Percentiles rank a stretch among this genome's conserved stretches.
Evolutionary conservation across 2,113 vertebrate species (phyloP).

Genomic region (Oncorhynchus masou): DNA sequence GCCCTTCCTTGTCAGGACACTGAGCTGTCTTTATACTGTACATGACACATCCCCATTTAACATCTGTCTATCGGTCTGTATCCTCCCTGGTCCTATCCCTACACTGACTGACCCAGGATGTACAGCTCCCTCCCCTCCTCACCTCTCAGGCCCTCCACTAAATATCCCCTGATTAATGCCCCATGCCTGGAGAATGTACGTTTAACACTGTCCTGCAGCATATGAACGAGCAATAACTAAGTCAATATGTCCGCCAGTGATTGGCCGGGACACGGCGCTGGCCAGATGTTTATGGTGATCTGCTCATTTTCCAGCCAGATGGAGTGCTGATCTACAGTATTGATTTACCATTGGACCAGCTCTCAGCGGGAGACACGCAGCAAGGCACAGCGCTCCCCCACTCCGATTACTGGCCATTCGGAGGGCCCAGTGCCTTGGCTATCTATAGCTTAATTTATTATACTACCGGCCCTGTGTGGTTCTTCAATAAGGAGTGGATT

Average conservation of each 20-base stretch:
- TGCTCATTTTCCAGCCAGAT: constrained; percentile 76
- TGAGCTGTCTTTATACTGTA: neutral
- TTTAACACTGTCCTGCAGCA: constrained; percentile 78
- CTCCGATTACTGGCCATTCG: too few species aligned
- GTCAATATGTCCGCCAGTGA: constrained; percentile 73
- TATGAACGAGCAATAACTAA: constrained; percentile 80
- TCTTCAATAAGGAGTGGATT: too few species aligned
- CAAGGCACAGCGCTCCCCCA: too few species aligned
- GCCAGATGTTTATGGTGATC: constrained; percentile 74
- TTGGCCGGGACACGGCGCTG: constrained; percentile 40
- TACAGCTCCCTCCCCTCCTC: constrained; percentile 15
- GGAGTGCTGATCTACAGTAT: constrained; percentile 78
- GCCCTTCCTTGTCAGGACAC: neutral
- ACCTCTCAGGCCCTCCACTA: constrained; percentile 7
- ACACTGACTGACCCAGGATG: neutral
- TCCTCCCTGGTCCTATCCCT: constrained; percentile 16
- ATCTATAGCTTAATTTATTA: too few species aligned
- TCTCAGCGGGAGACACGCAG: constrained; percentile 6
- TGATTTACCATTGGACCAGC: constrained; percentile 58
- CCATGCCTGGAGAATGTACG: constrained; percentile 68
- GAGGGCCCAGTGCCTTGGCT: too few species aligned
- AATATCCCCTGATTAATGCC: constrained; percentile 62
- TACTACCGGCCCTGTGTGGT: too few species aligned
- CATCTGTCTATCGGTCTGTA: neutral
- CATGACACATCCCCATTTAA: constrained; percentile 20